Percentiles rank a stretch among this genome's conserved stretches.
These are phyloP conservation scores for Aurelia aurita complex sp. Pacific DNA, from an alignment of 30 jellyfish, hydroid and myxozoan genomes.

Conservation along the genomic window DNA sequence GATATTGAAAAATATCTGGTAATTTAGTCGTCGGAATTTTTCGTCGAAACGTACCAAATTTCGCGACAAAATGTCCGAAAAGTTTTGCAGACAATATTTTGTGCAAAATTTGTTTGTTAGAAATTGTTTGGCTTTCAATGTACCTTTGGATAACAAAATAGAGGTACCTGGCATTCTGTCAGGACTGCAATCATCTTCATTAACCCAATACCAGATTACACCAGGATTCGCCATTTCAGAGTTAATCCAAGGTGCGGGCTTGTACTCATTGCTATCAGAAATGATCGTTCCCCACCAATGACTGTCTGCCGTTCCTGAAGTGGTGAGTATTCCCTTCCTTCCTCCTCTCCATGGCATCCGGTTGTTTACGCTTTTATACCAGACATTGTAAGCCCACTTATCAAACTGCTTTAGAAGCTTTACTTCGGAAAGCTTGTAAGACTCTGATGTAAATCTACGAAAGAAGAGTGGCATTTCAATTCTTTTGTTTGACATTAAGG, in stretches of 20 bases:
- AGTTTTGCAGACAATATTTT: too few species aligned
- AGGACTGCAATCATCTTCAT: conserved; percentile 82
- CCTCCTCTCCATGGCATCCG: conserved; percentile 90
- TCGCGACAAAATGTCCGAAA: too few species aligned
- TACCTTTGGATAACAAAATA: background rate
- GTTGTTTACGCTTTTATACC: conserved; percentile 53
- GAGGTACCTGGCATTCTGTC: conserved; percentile 64
- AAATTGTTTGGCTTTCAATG: too few species aligned
- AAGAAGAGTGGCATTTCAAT: background rate
- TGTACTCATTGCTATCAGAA: conserved; percentile 50
- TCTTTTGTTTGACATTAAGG: too few species aligned
- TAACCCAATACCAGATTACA: conserved; percentile 80
- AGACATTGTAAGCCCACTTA: conserved; percentile 69
- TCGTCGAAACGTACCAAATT: too few species aligned
- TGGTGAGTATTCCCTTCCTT: conserved; percentile 77
- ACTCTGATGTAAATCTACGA: conserved; percentile 24
- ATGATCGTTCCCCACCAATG: conserved; percentile 72
- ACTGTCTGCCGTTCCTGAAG: conserved; percentile 69
- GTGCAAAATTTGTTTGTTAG: too few species aligned
- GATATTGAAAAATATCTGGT: too few species aligned
- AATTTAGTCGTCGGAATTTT: too few species aligned
- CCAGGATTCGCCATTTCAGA: conserved; percentile 61
- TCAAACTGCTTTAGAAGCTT: conserved; percentile 62
- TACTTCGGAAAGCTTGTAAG: conserved; percentile 33
- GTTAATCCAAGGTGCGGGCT: conserved; percentile 82